These are phyloP conservation scores for Antidorcas marsupialis DNA, from an alignment of 2,113 vertebrate genomes.

Conservation along the genomic window DNA sequence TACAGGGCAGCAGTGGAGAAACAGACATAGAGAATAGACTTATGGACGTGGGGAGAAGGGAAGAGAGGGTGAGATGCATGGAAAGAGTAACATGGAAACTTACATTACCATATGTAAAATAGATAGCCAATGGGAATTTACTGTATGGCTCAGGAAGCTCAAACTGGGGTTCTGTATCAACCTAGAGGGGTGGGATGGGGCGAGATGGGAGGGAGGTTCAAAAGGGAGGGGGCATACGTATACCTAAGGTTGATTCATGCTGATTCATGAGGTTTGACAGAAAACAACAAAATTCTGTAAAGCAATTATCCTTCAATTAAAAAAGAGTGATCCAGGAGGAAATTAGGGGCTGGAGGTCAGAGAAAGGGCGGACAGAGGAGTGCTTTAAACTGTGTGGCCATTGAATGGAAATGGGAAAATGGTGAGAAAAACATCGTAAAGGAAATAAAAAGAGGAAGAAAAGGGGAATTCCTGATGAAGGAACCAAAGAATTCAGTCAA, in stretches of 20 bases:
- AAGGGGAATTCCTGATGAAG: background rate
- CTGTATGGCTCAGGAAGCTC: background rate
- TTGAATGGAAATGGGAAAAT: background rate
- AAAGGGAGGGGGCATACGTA: background rate
- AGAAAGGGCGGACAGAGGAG: background rate
- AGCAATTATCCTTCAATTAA: background rate
- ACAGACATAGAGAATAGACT: background rate
- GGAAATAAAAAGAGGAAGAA: background rate
- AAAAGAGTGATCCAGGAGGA: background rate
- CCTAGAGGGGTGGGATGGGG: background rate
- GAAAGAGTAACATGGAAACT: background rate
- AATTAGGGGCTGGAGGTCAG: background rate
- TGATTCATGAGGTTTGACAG: background rate
- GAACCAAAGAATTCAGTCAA: background rate
- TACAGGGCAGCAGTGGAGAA: background rate
- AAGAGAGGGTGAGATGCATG: background rate
- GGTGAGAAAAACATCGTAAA: background rate
- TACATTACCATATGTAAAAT: background rate
- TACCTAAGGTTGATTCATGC: background rate
- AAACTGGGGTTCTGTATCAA: background rate
- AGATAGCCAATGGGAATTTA: rapidly evolving
- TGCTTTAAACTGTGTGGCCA: background rate
- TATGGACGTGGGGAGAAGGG: background rate
- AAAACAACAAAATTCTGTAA: background rate
- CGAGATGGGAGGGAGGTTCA: background rate